phyloP scores from a whole-genome alignment of 2,797 vertebrate species.

The Acanthornis magna region DNA sequence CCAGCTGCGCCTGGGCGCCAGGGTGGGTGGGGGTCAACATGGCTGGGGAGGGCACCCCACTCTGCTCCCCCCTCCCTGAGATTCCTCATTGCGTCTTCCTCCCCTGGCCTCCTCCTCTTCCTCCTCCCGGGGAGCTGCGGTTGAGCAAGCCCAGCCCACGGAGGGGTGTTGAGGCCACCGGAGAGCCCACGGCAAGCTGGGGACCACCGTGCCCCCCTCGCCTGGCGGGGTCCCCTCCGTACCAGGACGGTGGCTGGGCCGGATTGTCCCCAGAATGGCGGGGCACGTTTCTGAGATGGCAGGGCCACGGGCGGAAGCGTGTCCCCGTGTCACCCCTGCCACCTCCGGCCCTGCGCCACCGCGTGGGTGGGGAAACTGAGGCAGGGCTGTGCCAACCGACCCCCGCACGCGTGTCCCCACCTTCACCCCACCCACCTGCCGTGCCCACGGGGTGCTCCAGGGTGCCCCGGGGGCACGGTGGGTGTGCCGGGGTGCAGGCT shows the following conservation, averaged over 20 bases:
- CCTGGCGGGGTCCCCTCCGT: rapidly evolving
- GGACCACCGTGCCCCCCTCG: rapidly evolving
- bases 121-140: background rate
- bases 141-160: background rate
- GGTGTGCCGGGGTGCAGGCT: background rate
- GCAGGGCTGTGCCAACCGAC: background rate
- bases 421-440: background rate
- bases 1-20: constrained; percentile 88
- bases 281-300: background rate
- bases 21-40: constrained; percentile 74
- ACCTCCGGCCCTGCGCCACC: rapidly evolving
- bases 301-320: background rate
- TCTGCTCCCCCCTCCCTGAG: background rate
- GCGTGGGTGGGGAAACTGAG: background rate
- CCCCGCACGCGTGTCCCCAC: background rate
- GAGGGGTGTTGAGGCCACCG: rapidly evolving
- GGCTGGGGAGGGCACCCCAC: rapidly evolving
- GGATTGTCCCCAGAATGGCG: background rate
- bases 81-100: background rate
- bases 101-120: background rate
- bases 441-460: background rate
- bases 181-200: background rate
- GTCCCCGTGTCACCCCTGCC: background rate
- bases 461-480: background rate
- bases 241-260: background rate